Evolutionary conservation across 2,888 invertebrate species (phyloP).

Genomic region (Drosophila histrio): DNA sequence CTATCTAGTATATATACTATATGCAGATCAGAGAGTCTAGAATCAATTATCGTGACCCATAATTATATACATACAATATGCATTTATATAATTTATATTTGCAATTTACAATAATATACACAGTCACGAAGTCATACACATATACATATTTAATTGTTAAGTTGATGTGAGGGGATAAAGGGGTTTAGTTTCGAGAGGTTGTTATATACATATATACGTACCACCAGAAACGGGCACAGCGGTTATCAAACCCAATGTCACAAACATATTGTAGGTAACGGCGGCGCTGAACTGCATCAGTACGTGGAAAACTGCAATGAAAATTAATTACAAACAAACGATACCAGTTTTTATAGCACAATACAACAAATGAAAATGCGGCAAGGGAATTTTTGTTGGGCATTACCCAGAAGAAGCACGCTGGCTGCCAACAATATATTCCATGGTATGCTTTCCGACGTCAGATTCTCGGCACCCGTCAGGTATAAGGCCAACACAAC

Average conservation of each 20-base stretch:
- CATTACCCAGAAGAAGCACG: conserved; percentile 90
- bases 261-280: conserved; percentile 96
- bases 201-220: conserved; percentile 86
- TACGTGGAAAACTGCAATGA: conserved; percentile 93
- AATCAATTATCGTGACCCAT: neutral
- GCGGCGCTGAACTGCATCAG: conserved; percentile 97
- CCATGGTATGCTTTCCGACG: conserved; percentile 95
- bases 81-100: conserved; percentile 32
- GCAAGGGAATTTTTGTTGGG: neutral
- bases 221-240: conserved; percentile 98
- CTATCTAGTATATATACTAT: neutral
- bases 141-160: no score
- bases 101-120: conserved; percentile 53
- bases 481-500: conserved; percentile 93
- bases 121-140: conserved; percentile 64
- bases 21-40: neutral
- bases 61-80: neutral
- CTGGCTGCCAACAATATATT: conserved; percentile 91
- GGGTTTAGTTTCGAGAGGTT: conserved; percentile 8
- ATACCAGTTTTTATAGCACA: conserved; percentile 48
- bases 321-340: conserved; percentile 61
- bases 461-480: conserved; percentile 93
- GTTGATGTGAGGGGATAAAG: no score
- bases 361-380: neutral
- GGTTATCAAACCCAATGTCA: conserved; percentile 96